Evolutionary conservation across 1,140 invertebrate species (phyloP).

Genomic region (Drosophila saltans): DNA sequence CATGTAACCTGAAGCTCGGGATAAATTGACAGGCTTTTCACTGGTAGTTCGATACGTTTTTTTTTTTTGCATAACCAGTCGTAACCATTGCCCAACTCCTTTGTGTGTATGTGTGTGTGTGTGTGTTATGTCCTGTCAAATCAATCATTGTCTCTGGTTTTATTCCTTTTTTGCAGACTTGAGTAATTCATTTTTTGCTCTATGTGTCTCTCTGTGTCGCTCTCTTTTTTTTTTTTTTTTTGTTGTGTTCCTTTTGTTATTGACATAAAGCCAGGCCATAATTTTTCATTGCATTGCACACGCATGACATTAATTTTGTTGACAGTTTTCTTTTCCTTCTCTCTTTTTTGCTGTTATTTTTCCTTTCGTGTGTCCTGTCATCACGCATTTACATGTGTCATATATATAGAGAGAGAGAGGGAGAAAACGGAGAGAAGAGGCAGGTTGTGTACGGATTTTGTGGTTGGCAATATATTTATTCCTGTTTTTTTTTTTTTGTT

Average conservation of each 20-base stretch:
- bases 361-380: conserved; percentile 63
- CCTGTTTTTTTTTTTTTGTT: background rate
- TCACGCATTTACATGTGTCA: conserved; percentile 80
- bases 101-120: conserved; percentile 14
- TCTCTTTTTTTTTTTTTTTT: conserved; percentile 19
- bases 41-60: conserved; percentile 23
- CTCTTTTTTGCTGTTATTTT: conserved; percentile 37
- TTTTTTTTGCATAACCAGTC: conserved; percentile 42
- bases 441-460: conserved; percentile 57
- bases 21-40: conserved; percentile 46
- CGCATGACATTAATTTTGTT: conserved; percentile 83
- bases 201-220: no score
- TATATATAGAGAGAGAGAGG: conserved; percentile 33
- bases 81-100: conserved; percentile 25
- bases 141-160: conserved; percentile 75
- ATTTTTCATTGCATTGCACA: conserved; percentile 81
- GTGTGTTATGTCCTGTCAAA: conserved; percentile 72
- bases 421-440: background rate
- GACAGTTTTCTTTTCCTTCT: conserved; percentile 79
- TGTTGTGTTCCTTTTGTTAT: conserved; percentile 62
- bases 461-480: conserved; percentile 39
- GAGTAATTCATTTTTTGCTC: conserved; percentile 21
- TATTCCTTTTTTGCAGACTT: conserved; percentile 26
- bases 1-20: conserved; percentile 59
- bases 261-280: conserved; percentile 78